Evolutionary conservation across 2,888 invertebrate species (phyloP), one percentile per base, ranked within the genome.

Genomic region (Zygaena filipendulae): DNA sequence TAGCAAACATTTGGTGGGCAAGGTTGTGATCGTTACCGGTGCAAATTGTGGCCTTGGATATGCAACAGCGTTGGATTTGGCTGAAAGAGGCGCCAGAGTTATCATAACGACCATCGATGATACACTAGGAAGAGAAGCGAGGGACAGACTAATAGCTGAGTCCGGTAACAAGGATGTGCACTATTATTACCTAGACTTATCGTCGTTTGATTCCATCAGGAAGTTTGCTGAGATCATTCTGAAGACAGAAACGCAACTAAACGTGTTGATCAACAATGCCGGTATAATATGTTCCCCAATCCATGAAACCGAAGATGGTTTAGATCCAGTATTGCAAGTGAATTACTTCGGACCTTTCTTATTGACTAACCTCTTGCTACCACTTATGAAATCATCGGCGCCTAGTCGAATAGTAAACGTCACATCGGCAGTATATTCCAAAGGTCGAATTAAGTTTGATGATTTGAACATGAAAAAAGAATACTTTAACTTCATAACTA

Each of bases 261-360:
- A 80, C 36, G 58, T 71, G 2, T 49, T 81, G 12, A 46, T 81
- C 25, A 71, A 75, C 45, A 81, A 80, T 43, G 79, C 79, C 10
- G 79, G 75, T 4, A 39, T 33, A 3, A 32, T 25, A 13, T 29
- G 33, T 3, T 52, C 7, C 41, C 33, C 9, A n/a, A 25, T 33
- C 7, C 10, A 26, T 1, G 31, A 33, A n/a, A 83, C 84, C 2
- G 69, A 79, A 41, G 85, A 87, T 43, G 84, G 84, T 1, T 55
- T 87, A 23, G 82, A 85, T 36, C 45, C 63, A 4, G 80, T 74
- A 3, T 81, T 85, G 66, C 85, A 84, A 38, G 68, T 42, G 0
- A 53, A 52, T 29, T 81, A 86, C 49, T 82, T 84, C 43, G 85
- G 85, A 7, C 84, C 82, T 3, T 87, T 87, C 51, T 58, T 87